These are phyloP conservation scores for Heliconius himera DNA, from an alignment of 1,140 invertebrate genomes.

Conservation along the genomic window DNA sequence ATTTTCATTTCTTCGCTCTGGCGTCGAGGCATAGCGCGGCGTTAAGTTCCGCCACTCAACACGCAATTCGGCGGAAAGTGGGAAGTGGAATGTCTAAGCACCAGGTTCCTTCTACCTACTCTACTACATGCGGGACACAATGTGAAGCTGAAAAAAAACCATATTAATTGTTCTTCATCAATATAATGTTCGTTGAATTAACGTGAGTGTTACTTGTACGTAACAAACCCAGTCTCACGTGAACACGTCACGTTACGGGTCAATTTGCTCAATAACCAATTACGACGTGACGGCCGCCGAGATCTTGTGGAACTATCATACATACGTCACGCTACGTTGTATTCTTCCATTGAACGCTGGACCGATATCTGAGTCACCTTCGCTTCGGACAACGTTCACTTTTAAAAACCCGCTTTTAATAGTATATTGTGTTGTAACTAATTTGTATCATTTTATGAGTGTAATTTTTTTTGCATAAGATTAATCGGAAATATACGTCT, in stretches of 20 bases:
- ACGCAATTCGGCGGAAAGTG: too few species aligned
- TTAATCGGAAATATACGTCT: background rate
- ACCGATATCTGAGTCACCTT: slow-evolving; percentile 40
- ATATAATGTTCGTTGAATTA: slow-evolving; percentile 24
- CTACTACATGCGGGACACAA: too few species aligned
- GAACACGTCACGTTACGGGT: slow-evolving; percentile 11
- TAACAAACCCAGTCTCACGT: slow-evolving; percentile 17
- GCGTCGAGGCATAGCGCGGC: too few species aligned
- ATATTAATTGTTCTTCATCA: too few species aligned
- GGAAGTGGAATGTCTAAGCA: too few species aligned
- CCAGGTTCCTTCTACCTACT: too few species aligned
- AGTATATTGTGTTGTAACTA: background rate
- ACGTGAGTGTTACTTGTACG: slow-evolving; percentile 29
- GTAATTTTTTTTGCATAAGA: background rate
- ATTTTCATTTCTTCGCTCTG: too few species aligned
- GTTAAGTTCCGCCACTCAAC: too few species aligned
- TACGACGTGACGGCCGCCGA: slow-evolving; percentile 27
- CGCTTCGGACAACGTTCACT: slow-evolving; percentile 26
- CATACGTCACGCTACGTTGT: slow-evolving; percentile 44
- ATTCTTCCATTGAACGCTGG: slow-evolving; percentile 40
- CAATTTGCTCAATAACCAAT: slow-evolving; percentile 32
- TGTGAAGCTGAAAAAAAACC: too few species aligned
- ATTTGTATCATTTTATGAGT: background rate
- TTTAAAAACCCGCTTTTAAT: slow-evolving; percentile 30
- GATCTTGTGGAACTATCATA: slow-evolving; percentile 26